Evolutionary conservation across 1,140 invertebrate genomes (phyloP), one percentile per base, ranked within the genome.

Genomic region (Lasaia peninsularis): DNA sequence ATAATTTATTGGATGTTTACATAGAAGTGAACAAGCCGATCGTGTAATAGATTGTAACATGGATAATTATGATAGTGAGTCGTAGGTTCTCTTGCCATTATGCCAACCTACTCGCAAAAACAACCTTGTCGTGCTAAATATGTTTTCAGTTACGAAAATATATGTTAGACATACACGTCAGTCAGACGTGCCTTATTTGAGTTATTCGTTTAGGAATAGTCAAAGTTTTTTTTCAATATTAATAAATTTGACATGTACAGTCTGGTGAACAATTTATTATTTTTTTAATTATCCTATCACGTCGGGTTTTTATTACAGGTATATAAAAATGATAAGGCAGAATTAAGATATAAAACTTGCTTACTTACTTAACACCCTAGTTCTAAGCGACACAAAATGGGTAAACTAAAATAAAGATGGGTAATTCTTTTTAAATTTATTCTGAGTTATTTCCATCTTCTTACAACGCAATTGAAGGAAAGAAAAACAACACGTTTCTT

Each of bases 1-100:
- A 21, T 24, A 12, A 44, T 48, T 21, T 21, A 48, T 48, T 48
- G 20, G 7, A 48, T 48, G 20, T 48, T 48, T 24, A 48, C 20
- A 48, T 48, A 48, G 44, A 21, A 48, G 44, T 2, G 44, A 48
- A 48, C 44, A 44, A 44, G 11, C 44, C 44, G 44, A 48, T 48
- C 44, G 11, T 48, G 44, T 40, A 40, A 12, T 44, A 55, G 35
- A 55, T 48, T 44, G 24, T 55, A 44, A 55, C 31, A 48, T 21
- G 11, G 20, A 18, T 48, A 44, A 37, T 55, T 44, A 55, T 44
- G 37, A 44, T 52, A 24, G 52, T 54, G 20, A 21, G 35, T 50
- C 52, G 44, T 57, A 32, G 28, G 55, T 56, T 56, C 44, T 57
- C 56, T 58, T 58, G 56, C 56, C 56, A 52, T 51, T 58, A 40